phyloP scores from a whole-genome alignment of 2,113 vertebrate species.

The Equus przewalskii region DNA sequence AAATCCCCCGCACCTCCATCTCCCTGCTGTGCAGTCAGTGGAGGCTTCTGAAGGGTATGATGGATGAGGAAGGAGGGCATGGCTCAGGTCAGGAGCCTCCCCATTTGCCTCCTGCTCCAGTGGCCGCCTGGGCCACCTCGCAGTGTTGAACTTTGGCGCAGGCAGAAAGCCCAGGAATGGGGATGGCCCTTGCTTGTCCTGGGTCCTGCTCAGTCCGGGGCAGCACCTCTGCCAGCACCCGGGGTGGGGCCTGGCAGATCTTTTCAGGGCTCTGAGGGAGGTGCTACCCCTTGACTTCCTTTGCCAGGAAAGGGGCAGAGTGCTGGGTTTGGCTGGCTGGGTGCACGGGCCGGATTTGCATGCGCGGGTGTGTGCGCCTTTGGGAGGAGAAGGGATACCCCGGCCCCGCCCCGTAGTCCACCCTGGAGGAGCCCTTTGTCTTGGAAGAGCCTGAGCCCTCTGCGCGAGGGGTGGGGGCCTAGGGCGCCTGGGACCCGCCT shows the following conservation, averaged over 20 bases:
- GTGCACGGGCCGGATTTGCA: no score
- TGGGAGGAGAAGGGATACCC: neutral
- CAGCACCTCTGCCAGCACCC: neutral
- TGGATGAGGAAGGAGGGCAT: neutral
- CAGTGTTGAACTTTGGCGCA: neutral
- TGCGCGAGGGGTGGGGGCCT: neutral
- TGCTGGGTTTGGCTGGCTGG: neutral
- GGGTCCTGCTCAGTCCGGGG: neutral
- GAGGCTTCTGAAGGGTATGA: neutral
- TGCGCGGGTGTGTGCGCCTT: neutral
- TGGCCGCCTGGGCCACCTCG: neutral
- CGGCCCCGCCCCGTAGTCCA: no score
- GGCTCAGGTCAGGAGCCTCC: neutral
- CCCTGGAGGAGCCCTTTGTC: neutral
- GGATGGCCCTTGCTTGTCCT: neutral
- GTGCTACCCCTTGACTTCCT: neutral
- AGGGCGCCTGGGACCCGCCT: neutral
- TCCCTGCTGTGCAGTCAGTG: neutral
- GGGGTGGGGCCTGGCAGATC: neutral
- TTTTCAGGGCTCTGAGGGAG: neutral
- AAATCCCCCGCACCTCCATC: neutral
- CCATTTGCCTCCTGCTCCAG: neutral
- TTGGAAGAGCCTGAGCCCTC: neutral
- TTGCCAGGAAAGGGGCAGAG: neutral
- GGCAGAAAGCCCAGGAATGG: neutral